Evolutionary conservation across 2,797 vertebrate species (phyloP).

Genomic region (Pteropus rufus): DNA sequence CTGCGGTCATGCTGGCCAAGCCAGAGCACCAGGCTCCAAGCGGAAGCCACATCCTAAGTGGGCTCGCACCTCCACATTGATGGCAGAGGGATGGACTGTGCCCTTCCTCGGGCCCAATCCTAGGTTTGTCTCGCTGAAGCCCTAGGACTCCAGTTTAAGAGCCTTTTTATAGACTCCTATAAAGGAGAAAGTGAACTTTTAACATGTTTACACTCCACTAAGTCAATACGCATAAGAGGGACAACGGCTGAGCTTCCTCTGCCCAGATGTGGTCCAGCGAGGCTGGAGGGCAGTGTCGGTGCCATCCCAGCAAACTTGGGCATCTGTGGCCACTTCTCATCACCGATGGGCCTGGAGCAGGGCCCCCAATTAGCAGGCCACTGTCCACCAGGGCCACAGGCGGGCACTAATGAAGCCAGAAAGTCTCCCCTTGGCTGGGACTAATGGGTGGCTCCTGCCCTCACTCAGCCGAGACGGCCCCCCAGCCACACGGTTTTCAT

Average conservation of each 20-base stretch:
- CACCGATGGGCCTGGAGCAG: neutral
- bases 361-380: neutral
- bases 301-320: neutral
- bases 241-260: constrained; percentile 76
- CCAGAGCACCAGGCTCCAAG: constrained; percentile 37
- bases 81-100: constrained; percentile 47
- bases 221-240: constrained; percentile 83
- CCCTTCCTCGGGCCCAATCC: constrained; percentile 63
- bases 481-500: constrained; percentile 25
- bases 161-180: constrained; percentile 87
- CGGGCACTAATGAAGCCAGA: neutral
- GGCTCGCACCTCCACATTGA: constrained; percentile 69
- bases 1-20: accelerated
- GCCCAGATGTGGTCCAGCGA: constrained; percentile 62
- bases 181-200: constrained; percentile 87
- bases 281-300: neutral
- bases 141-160: constrained; percentile 86
- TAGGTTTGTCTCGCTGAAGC: constrained; percentile 82
- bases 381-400: neutral
- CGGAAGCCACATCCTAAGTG: constrained; percentile 56
- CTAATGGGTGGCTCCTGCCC: constrained; percentile 43
- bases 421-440: neutral
- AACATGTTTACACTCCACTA: constrained; percentile 84
- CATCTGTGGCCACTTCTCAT: neutral
- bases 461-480: constrained; percentile 29